Evolutionary conservation across 1,140 invertebrate genomes (phyloP), one percentile per base, ranked within the genome.

Genomic region (Homarus americanus): DNA sequence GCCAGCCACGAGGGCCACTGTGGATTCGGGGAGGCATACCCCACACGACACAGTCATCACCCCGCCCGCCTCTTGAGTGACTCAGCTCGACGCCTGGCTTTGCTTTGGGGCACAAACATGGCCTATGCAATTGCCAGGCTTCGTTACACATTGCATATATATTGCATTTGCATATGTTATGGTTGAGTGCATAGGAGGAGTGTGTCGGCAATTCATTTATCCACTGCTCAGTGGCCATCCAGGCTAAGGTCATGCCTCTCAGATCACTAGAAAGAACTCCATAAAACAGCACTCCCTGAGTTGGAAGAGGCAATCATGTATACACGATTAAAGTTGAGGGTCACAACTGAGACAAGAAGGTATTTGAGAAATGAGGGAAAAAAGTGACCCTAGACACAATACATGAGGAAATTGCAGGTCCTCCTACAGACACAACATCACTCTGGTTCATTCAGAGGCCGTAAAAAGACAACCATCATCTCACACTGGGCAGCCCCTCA

Each of bases 171-270:
- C 88, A 90, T 90, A 90, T 90, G 88, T 90, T 76, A 90, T 83
- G 82, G 88, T 90, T 90, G 88, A 90, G 88, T 90, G 88, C 88
- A 90, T 90, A 90, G 88, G 88, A 90, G 88, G 88, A 90, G 88
- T 90, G 88, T 90, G 82, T 90, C 88, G 84, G 66, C 80, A 84
- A 83, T 90, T 90, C 88, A 76, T 83, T 90, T 83, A 72, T 90
- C 88, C 82, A 90, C 88, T 84, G 88, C 88, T 84, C 80, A 76
- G 84, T 87, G 84, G 53, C 73, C 84, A 87, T 53, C 84, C 82
- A 76, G 80, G 88, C 88, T 82, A 32, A 82, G 88, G 58, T 90
- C 80, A 90, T 83, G 88, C 88, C 88, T 90, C 88, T 90, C 88
- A 90, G 82, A 90, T 90, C 88, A 90, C 88, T 90, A 73, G 88